Percentiles rank a stretch among this genome's conserved stretches.
Conservation (phyloP, 2,888 invertebrate species). For the Baccha elongata region DNA sequence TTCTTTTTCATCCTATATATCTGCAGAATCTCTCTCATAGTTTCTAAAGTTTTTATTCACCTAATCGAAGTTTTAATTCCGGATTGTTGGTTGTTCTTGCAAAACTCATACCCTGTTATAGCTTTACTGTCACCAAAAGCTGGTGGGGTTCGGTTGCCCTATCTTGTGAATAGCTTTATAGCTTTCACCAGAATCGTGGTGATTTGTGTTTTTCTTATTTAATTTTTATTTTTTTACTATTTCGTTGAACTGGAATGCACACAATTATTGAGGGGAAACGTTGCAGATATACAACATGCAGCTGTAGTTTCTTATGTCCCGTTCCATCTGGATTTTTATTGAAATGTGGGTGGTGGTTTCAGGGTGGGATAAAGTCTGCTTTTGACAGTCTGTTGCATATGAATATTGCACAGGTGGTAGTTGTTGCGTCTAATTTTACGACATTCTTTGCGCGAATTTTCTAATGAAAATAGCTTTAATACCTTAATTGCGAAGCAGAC, state of each 20-base stretch:
- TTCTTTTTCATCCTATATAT: constrained; percentile 8
- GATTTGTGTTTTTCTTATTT: constrained; percentile 51
- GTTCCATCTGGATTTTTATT: constrained; percentile 26
- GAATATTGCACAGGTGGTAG: constrained; percentile 54
- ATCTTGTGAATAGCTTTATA: constrained; percentile 53
- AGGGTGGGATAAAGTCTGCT: neutral
- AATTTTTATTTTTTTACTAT: constrained; percentile 5
- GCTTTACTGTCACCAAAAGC: constrained; percentile 36
- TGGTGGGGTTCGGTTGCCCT: neutral
- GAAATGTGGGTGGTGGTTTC: neutral
- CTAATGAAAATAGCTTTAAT: constrained; percentile 50
- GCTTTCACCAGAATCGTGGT: constrained; percentile 57
- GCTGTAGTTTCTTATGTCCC: constrained; percentile 33
- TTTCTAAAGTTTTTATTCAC: constrained; percentile 49
- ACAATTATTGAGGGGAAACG: constrained; percentile 54
- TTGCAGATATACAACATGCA: constrained; percentile 41
- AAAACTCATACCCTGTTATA: constrained; percentile 2
- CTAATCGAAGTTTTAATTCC: constrained; percentile 69
- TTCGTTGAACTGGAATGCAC: constrained; percentile 45
- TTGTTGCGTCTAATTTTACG: constrained; percentile 45
- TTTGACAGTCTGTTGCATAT: constrained; percentile 66
- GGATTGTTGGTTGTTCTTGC: constrained; percentile 37
- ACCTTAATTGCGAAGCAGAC: neutral
- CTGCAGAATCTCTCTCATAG: constrained; percentile 42
- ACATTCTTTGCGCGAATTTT: constrained; percentile 23